Base-by-base conservation (phyloP, 2,888 invertebrate genomes). In the Epsilonema sp. region DNA sequence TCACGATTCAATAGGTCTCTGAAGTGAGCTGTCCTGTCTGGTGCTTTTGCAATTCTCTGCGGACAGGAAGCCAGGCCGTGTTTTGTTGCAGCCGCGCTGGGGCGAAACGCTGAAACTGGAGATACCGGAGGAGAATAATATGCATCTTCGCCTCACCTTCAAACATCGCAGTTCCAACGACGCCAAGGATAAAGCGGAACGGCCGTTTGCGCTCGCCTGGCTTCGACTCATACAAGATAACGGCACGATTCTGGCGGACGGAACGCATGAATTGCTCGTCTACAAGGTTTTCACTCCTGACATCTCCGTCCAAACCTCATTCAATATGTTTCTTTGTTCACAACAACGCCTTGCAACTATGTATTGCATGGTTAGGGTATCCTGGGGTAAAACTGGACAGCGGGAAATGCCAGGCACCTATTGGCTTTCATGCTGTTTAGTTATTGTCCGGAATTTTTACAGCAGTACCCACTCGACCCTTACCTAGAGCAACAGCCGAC, bases 21-120 rank as follows among this genome's bases (percentile, higher is more conserved):
- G n/a, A n/a, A n/a, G n/a, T n/a, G n/a, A n/a, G n/a, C n/a, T n/a
- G n/a, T n/a, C n/a, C n/a, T n/a, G n/a, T n/a, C n/a, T n/a, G n/a
- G n/a, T n/a, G n/a, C n/a, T n/a, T n/a, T n/a, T n/a, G n/a, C n/a
- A n/a, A n/a, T n/a, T n/a, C n/a, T n/a, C n/a, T n/a, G n/a, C n/a
- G n/a, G n/a, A n/a, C n/a, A n/a, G n/a, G n/a, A n/a, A n/a, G n/a
- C n/a, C n/a, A n/a, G n/a, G n/a, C 62, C 94, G 19, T 89, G 69
- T 54, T 70, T 68, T 65, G 67, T 69, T 45, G 53, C 23, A 31
- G 31, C 94, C 94, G 16, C 76, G 82, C 52, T 94, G 94, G 92
- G 78, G 77, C 65, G 94, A 94, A 70, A 84, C 82, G 0, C 80
- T 94, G 61, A 92, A 89, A 76, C 81, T 87, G 16, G 16, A 31